These are phyloP conservation scores for Spodoptera picta DNA, from an alignment of 2,888 invertebrate genomes.

Conservation along the genomic window DNA sequence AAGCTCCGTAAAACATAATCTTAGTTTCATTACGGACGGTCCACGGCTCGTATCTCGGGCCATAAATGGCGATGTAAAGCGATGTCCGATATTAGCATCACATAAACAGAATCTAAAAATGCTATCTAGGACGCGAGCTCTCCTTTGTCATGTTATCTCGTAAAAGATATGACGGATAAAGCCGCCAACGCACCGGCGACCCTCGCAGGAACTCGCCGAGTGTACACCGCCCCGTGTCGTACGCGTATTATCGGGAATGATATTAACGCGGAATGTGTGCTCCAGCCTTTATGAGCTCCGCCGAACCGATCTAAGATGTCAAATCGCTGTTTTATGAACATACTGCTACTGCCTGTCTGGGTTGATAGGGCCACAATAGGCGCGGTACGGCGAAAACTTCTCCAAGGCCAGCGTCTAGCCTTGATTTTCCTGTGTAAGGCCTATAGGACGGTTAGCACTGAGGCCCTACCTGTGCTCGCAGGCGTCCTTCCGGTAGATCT, in stretches of 20 bases:
- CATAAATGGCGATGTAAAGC: slow-evolving; percentile 36
- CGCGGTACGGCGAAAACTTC: no score
- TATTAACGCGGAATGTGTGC: slow-evolving; percentile 41
- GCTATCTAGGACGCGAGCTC: slow-evolving; percentile 17
- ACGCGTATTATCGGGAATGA: slow-evolving; percentile 42
- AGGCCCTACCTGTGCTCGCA: no score
- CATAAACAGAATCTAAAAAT: slow-evolving; percentile 47
- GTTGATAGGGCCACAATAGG: no score
- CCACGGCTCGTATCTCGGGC: slow-evolving; percentile 9
- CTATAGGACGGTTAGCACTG: no score
- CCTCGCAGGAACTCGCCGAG: slow-evolving; percentile 14
- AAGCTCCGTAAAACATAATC: background rate
- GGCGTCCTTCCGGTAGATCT: no score
- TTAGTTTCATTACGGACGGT: slow-evolving; percentile 10
- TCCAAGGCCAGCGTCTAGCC: no score
- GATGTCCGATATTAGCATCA: slow-evolving; percentile 41
- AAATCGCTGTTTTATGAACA: slow-evolving; percentile 35
- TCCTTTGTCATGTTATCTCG: slow-evolving; percentile 33
- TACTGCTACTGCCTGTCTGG: no score
- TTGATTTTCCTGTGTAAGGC: no score
- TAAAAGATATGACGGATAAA: slow-evolving; percentile 43
- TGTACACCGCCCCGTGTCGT: background rate
- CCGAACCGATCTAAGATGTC: slow-evolving; percentile 8
- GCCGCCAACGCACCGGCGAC: slow-evolving; percentile 11
- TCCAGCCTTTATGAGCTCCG: slow-evolving; percentile 27